Percentiles rank a stretch among this genome's conserved stretches.
Evolutionary conservation across 2,797 vertebrate genomes (phyloP).

Genomic region (Coendou prehensilis): DNA sequence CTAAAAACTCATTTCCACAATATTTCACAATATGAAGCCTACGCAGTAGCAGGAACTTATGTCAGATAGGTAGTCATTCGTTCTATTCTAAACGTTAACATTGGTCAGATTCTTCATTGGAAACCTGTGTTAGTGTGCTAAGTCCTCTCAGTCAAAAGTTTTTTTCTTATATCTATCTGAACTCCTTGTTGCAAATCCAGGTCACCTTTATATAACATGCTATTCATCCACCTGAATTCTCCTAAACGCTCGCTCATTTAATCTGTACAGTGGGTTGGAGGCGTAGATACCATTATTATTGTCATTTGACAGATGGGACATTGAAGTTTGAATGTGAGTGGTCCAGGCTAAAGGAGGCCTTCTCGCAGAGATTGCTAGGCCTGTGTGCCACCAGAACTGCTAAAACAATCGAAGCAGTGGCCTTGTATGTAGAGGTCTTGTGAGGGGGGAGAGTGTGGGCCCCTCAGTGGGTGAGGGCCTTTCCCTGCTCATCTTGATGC

Average conservation of each 20-base stretch:
- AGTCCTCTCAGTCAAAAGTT: neutral
- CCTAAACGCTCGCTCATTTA: neutral
- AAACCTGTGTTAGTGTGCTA: neutral
- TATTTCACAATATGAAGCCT: neutral
- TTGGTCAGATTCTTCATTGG: neutral
- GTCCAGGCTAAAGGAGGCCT: neutral
- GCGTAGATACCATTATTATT: constrained; percentile 1
- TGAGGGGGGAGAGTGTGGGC: neutral
- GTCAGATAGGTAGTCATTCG: neutral
- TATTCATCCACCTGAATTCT: neutral
- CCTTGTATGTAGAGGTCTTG: neutral
- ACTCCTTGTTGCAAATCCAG: neutral
- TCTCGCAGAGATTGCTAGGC: neutral
- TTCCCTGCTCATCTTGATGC: neutral
- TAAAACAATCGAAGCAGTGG: neutral
- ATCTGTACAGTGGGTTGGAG: neutral
- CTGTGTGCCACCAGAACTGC: neutral
- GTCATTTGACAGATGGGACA: constrained; percentile 1
- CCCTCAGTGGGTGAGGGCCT: neutral
- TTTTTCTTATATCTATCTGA: constrained; percentile 3
- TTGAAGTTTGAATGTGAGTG: neutral
- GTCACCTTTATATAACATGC: neutral
- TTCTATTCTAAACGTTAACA: neutral
- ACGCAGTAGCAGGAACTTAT: neutral
- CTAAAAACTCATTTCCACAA: neutral